phyloP scores from a whole-genome alignment of 2,797 vertebrate species.

The Protosalanx chinensis region DNA sequence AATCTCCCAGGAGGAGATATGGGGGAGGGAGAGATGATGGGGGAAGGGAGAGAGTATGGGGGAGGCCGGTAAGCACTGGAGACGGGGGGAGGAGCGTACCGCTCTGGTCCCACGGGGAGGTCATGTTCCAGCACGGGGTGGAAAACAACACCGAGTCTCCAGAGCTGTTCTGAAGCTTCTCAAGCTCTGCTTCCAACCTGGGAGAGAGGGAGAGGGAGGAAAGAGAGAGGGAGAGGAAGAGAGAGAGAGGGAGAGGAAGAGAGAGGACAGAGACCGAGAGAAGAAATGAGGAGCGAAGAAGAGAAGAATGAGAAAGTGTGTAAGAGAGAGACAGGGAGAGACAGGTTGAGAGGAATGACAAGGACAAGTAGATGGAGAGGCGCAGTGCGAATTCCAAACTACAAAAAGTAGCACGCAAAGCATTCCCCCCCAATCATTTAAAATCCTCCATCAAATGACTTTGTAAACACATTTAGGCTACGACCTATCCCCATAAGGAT shows the following conservation, averaged over 20 bases:
- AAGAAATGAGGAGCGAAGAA: neutral
- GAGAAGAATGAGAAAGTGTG: neutral
- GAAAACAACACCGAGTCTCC: conserved; percentile 69
- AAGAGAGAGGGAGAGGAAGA: neutral
- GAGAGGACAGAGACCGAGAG: neutral
- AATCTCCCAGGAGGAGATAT: neutral
- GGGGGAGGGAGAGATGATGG: neutral
- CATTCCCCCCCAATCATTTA: too few species aligned
- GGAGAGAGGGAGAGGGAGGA: conserved; percentile 1
- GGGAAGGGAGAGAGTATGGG: conserved; percentile 10
- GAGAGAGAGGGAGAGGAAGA: neutral
- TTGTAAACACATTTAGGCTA: neutral
- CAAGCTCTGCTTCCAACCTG: conserved; percentile 77
- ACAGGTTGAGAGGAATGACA: too few species aligned
- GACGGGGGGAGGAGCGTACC: conserved; percentile 50
- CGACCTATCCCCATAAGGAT: neutral
- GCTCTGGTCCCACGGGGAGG: conserved; percentile 68
- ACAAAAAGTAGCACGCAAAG: too few species aligned
- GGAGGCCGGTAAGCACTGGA: conserved; percentile 16
- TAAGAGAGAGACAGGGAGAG: neutral
- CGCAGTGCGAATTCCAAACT: neutral
- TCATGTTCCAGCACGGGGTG: conserved; percentile 73
- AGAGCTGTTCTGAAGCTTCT: conserved; percentile 72
- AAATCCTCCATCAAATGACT: neutral
- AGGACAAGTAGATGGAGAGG: neutral